A percentile compares a stretch with the other conserved stretches of the same genome.
Conservation (phyloP, 2,888 invertebrate genomes). For the Himalopsyche anomala region DNA sequence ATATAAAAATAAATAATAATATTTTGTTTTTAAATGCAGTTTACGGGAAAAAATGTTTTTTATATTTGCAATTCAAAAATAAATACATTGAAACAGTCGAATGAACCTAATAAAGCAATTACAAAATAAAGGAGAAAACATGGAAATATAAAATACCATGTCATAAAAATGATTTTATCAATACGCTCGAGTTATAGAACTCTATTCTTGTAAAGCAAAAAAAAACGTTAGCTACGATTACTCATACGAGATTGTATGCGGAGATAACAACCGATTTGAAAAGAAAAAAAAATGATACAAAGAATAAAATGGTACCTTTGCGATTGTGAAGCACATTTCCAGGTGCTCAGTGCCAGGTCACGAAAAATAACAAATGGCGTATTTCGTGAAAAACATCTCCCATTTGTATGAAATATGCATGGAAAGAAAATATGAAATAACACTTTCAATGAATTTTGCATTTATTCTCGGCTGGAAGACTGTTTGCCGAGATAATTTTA, state of each 20-base stretch:
- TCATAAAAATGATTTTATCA: too few species aligned
- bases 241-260: slow-evolving; percentile 8
- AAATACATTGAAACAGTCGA: too few species aligned
- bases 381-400: slow-evolving; percentile 16
- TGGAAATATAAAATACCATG: too few species aligned
- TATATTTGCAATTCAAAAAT: too few species aligned
- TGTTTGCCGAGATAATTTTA: slow-evolving; percentile 9
- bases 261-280: slow-evolving; percentile 25
- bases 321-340: slow-evolving; percentile 13
- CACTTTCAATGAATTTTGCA: slow-evolving; percentile 22
- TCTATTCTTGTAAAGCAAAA: background rate
- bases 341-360: slow-evolving; percentile 28
- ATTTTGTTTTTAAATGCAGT: too few species aligned
- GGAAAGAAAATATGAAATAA: slow-evolving; percentile 11
- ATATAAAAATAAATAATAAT: too few species aligned
- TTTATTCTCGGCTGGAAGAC: background rate
- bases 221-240: background rate
- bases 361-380: slow-evolving; percentile 26
- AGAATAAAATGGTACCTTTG: background rate
- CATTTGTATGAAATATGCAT: slow-evolving; percentile 17
- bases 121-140: too few species aligned
- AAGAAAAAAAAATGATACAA: slow-evolving; percentile 29
- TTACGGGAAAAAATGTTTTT: too few species aligned
- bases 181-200: too few species aligned
- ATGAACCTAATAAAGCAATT: too few species aligned